phyloP scores from a whole-genome alignment of 2,797 vertebrate genomes.

The Chelonia mydas region DNA sequence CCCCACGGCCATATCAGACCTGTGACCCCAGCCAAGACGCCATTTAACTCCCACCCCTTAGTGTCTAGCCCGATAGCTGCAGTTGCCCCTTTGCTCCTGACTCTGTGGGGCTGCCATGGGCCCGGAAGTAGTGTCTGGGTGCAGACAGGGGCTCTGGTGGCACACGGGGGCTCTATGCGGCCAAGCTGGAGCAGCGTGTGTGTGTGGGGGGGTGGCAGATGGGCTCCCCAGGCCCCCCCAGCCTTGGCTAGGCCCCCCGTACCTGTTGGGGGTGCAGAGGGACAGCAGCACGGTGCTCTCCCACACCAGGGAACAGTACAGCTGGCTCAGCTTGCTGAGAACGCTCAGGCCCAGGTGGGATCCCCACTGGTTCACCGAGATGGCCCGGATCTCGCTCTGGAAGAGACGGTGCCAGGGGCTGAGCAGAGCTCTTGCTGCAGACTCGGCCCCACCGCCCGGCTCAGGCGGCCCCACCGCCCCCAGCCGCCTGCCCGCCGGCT shows the following conservation, averaged over 20 bases:
- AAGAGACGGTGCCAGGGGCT: not conserved
- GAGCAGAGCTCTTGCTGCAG: not conserved
- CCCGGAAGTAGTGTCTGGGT: too few relatives aligned
- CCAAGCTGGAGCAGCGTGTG: too few relatives aligned
- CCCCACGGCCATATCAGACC: not conserved
- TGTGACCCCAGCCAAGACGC: too few relatives aligned
- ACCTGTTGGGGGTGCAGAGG: slow-evolving; percentile 97
- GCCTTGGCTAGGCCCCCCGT: not conserved
- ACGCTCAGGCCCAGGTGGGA: slow-evolving; percentile 95
- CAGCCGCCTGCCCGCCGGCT: slow-evolving; percentile 12
- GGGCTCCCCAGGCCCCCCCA: not conserved
- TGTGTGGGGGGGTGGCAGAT: too few relatives aligned
- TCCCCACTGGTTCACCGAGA: slow-evolving; percentile 97
- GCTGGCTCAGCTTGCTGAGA: slow-evolving; percentile 94
- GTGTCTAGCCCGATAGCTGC: too few relatives aligned
- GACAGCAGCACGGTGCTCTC: slow-evolving; percentile 96
- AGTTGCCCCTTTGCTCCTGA: too few relatives aligned
- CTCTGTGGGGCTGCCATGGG: too few relatives aligned
- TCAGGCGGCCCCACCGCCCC: not conserved
- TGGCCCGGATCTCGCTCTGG: slow-evolving; percentile 96
- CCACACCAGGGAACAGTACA: slow-evolving; percentile 97
- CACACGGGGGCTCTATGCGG: too few relatives aligned
- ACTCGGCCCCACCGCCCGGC: not conserved
- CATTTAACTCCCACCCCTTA: not conserved
- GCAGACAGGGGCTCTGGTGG: too few relatives aligned